Percentiles rank a stretch among this genome's conserved stretches.
These are phyloP conservation scores for Heliconius charithonia DNA, from an alignment of 2,888 invertebrate species.

Conservation along the genomic window DNA sequence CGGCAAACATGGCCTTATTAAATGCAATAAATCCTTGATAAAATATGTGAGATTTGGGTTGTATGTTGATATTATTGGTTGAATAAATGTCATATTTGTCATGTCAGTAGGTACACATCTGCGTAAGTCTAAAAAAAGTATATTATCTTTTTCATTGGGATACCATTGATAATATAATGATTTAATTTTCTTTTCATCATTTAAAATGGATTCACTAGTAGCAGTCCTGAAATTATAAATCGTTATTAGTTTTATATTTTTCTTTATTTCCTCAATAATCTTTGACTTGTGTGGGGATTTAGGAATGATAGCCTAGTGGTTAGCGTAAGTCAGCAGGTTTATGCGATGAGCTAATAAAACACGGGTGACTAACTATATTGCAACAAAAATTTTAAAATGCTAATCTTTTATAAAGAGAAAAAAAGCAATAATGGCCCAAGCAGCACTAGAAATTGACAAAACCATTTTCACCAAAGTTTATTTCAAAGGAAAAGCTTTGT, in stretches of 20 bases:
- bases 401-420: too few species aligned
- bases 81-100: conserved; percentile 64
- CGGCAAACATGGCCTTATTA: conserved; percentile 67
- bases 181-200: conserved; percentile 64
- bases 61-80: conserved; percentile 69
- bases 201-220: conserved; percentile 48
- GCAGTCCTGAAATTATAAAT: conserved; percentile 58
- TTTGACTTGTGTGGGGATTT: background rate
- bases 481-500: background rate
- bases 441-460: background rate
- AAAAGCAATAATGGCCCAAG: too few species aligned
- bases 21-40: conserved; percentile 62
- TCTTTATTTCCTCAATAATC: conserved; percentile 13
- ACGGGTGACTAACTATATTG: too few species aligned
- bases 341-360: background rate
- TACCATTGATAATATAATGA: conserved; percentile 71
- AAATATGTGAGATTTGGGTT: conserved; percentile 72
- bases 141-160: conserved; percentile 64
- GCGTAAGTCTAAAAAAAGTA: conserved; percentile 66
- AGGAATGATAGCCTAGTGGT: too few species aligned
- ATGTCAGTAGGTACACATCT: conserved; percentile 67
- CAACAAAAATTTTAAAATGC: too few species aligned
- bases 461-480: background rate
- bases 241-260: background rate
- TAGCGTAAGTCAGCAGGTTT: background rate